Percentiles rank a stretch among this genome's conserved stretches.
Conservation (phyloP, 2,113 vertebrate species). For the Equus przewalskii region DNA sequence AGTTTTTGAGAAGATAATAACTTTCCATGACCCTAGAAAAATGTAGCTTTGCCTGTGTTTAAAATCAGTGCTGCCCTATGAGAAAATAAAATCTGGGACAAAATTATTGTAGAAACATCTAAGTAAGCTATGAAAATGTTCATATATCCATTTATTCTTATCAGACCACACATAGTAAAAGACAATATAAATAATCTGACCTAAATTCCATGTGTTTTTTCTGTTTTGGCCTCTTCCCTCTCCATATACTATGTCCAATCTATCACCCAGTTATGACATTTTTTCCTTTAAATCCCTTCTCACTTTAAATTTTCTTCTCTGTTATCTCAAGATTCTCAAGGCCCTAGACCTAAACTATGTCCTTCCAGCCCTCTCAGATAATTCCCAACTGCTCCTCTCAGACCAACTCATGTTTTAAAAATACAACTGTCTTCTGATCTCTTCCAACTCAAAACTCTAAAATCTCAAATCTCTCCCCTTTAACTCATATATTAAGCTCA, state of each 20-base stretch:
- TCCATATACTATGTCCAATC: neutral
- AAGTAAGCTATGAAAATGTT: neutral
- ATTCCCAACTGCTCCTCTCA: neutral
- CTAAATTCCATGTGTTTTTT: neutral
- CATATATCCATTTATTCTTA: neutral
- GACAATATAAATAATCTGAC: neutral
- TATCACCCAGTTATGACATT: neutral
- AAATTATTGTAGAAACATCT: neutral
- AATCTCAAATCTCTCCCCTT: neutral
- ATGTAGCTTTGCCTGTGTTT: neutral
- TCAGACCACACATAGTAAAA: neutral
- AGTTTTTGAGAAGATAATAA: slow-evolving; percentile 6
- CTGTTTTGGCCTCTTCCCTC: neutral
- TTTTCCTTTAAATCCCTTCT: neutral
- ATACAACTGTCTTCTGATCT: neutral
- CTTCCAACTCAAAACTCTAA: neutral
- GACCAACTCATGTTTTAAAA: neutral
- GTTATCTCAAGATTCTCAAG: neutral
- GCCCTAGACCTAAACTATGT: neutral
- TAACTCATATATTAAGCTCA: neutral
- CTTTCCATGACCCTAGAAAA: neutral
- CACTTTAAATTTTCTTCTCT: neutral
- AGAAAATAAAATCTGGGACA: neutral
- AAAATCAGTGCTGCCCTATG: neutral
- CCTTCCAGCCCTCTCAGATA: neutral